Base-by-base conservation (phyloP, 1,140 invertebrate genomes). In the Heterodera schachtii region DNA sequence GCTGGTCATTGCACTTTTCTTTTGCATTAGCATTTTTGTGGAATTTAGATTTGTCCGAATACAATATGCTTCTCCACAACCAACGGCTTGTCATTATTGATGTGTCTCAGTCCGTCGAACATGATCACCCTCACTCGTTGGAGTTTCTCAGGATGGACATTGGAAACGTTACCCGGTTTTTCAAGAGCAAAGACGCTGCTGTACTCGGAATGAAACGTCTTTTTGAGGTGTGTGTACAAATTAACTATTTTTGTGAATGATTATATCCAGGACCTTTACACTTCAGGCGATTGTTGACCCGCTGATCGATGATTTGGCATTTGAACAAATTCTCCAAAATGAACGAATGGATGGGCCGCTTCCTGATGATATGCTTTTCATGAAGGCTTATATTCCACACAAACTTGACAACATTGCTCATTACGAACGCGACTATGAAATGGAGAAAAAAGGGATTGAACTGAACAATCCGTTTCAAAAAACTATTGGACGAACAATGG, bases 81-180 rank as follows among this genome's bases (percentile, higher is more conserved):
- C 94, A 94, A 0, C 93, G 94, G 87, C 91, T 96, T 21, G 94
- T 94, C 80, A 93, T 98, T 44, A 99, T 99, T 87, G 97, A 99
- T 92, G 97, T 99, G 0, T 98, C 96, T 1, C 97, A 99, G 90
- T 94, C 96, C 3, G 97, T 99, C 0, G 96, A 98, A 91, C 96
- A 98, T 90, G 96, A 98, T 90, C 96, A 98, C 93, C 96, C 96
- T 0, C 93, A 95, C 91, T 95, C 97, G 0, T 92, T 97, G 73
- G 94, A 97, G 81, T 99, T 99, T 90, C 92, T 99, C 41, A 92
- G 95, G 79, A 97, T 95, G 91, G 97, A 98, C 92, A 96, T 96
- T 89, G 94, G 93, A 60, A 98, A 98, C 91, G 94, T 98, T 11
- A 94, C 93, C 90, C 93, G 96, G 82, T 99, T 94, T 91, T 99